phyloP scores from a whole-genome alignment of 2,113 vertebrate species.

The Eolophus roseicapilla region DNA sequence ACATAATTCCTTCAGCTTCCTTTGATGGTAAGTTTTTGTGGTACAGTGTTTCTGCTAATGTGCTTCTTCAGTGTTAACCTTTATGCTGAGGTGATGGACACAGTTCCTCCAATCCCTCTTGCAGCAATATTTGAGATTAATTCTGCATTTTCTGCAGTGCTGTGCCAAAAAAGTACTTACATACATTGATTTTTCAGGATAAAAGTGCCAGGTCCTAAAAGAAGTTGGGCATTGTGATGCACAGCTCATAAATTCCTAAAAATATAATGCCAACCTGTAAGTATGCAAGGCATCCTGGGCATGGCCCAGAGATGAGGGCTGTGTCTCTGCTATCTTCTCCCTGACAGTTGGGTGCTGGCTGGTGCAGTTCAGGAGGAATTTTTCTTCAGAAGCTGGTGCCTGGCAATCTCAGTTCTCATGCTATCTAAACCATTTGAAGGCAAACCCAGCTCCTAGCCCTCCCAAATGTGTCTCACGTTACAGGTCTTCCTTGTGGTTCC shows the following conservation, averaged over 20 bases:
- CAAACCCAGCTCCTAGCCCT: background rate
- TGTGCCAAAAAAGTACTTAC: background rate
- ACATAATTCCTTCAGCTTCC: background rate
- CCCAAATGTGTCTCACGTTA: background rate
- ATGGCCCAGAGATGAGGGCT: background rate
- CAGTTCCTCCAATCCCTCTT: background rate
- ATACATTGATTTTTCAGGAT: background rate
- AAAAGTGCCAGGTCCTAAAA: background rate
- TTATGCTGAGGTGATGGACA: background rate
- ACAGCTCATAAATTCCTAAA: background rate
- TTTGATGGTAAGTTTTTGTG: background rate
- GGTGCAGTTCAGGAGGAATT: background rate
- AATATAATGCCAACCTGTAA: background rate
- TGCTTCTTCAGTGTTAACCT: background rate
- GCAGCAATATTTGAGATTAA: background rate
- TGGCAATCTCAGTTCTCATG: background rate
- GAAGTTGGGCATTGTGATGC: background rate
- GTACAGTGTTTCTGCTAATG: background rate
- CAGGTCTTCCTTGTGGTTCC: accelerated
- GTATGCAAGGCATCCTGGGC: accelerated
- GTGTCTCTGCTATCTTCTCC: background rate
- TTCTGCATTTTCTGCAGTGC: background rate
- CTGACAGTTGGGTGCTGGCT: background rate
- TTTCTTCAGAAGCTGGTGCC: background rate
- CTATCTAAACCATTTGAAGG: background rate